These are phyloP conservation scores for Pterostichus madidus DNA, from an alignment of 2,888 invertebrate species.

Conservation along the genomic window DNA sequence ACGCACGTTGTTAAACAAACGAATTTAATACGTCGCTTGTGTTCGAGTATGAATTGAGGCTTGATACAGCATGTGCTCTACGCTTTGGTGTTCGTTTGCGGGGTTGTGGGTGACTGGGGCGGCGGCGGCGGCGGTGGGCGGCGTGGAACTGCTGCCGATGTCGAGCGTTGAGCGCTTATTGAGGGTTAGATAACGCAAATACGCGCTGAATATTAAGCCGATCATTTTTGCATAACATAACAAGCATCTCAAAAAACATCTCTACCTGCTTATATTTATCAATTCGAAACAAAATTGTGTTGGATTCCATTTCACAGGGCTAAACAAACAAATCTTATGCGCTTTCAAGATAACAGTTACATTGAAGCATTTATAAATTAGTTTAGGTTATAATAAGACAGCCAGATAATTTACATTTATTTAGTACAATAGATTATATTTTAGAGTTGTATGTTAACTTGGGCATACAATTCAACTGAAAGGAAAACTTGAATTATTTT, in stretches of 20 bases:
- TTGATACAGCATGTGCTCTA: slow-evolving; percentile 23
- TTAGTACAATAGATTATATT: no score
- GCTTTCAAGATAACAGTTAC: no score
- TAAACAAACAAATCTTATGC: not conserved
- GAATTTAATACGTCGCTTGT: slow-evolving; percentile 58
- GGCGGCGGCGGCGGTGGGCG: not conserved
- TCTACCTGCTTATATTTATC: slow-evolving; percentile 35
- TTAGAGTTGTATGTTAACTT: no score
- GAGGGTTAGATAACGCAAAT: slow-evolving; percentile 44
- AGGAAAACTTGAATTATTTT: no score
- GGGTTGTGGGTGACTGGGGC: not conserved
- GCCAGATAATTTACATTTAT: no score
- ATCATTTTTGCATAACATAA: slow-evolving; percentile 54
- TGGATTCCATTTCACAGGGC: not conserved
- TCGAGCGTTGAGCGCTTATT: slow-evolving; percentile 2
- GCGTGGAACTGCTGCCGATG: not conserved
- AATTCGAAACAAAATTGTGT: slow-evolving; percentile 30
- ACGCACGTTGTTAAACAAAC: slow-evolving; percentile 62
- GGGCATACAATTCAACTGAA: no score
- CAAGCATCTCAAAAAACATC: slow-evolving; percentile 2
- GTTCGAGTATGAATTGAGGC: slow-evolving; percentile 43
- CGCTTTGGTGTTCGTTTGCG: not conserved
- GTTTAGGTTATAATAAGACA: no score
- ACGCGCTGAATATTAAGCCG: slow-evolving; percentile 45
- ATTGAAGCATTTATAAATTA: no score